Percentiles rank a stretch among this genome's conserved stretches.
These are phyloP conservation scores for Pseudochaenichthys georgianus DNA, from an alignment of 2,797 vertebrate genomes.

Conservation along the genomic window DNA sequence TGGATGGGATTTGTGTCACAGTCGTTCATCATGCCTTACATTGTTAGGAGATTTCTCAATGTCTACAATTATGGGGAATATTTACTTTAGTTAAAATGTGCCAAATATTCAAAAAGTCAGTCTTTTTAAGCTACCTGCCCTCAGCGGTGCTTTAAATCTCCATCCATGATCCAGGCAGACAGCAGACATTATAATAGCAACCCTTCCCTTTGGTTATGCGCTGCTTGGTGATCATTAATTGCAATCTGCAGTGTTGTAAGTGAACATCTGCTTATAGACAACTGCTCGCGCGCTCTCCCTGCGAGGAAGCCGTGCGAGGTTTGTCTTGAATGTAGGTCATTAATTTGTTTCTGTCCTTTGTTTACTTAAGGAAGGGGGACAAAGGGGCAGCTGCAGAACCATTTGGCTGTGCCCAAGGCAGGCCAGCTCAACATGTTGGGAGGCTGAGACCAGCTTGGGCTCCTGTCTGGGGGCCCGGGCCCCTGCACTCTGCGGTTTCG, in stretches of 20 bases:
- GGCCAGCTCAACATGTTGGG: conserved; percentile 92
- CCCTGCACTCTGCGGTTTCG: conserved; percentile 87
- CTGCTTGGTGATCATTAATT: conserved; percentile 81
- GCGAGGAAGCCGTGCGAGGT: conserved; percentile 87
- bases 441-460: conserved; percentile 92
- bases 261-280: conserved; percentile 97
- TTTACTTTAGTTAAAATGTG: not conserved
- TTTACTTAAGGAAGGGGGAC: conserved; percentile 99
- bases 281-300: conserved; percentile 80
- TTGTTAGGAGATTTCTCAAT: not conserved
- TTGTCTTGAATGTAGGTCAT: conserved; percentile 98
- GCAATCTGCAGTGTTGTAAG: conserved; percentile 77
- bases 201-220: conserved; percentile 51
- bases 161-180: conserved; percentile 34
- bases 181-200: conserved; percentile 43
- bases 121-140: conserved; percentile 12
- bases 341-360: conserved; percentile 99
- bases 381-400: conserved; percentile 99
- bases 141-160: not conserved
- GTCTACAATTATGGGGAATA: no score
- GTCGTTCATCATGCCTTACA: not conserved
- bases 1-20: not conserved
- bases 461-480: conserved; percentile 91
- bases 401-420: conserved; percentile 99
- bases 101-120: not conserved